Evolutionary conservation across 2,113 vertebrate genomes (phyloP), one percentile per base, ranked within the genome.

Genomic region (Takifugu bimaculatus): DNA sequence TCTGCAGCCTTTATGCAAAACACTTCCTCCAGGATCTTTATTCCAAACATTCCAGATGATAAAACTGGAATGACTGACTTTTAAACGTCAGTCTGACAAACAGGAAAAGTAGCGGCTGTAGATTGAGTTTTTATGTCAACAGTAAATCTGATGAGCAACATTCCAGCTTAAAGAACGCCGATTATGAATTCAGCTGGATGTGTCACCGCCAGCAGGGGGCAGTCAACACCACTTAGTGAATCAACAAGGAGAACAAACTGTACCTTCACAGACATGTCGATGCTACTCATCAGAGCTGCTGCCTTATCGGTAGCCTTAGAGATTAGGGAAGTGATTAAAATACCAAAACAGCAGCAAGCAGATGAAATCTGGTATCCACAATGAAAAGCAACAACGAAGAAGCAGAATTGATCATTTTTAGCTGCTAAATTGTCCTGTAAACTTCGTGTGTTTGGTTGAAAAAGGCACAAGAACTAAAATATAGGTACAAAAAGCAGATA

Each of bases 151-250:
- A 35, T 35, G 32, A 35, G 32, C 32, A 35, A 35, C 29, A 29
- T 29, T 29, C 29, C 29, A 29, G 5, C 29, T 29, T 4, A 29
- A 29, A 29, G 29, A 29, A 29, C 29, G 5, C 29, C 5, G 29
- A 29, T 29, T 3, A 29, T 29, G 3, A 29, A 32, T 5, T 32
- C 29, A 32, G 29, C 29, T 6, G 29, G 29, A 32, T 32, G 29
- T 67, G 11, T 43, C 65, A 51, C 27, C 42, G 3, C 58, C 84
- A 83, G 74, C 71, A 78, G 81, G 79, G 77, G 81, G 62, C 58
- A 29, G 66, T 54, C 54, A 57, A 59, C 66, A 72, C 80, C 76
- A 74, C 78, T 69, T 45, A 50, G 54, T 29, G 48, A 42, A 61
- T 29, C 54, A 7, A 4, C 42, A 42, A 15, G 45, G 65, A 64